phyloP scores from a whole-genome alignment of 2,113 vertebrate genomes.

The Anseranas semipalmata region DNA sequence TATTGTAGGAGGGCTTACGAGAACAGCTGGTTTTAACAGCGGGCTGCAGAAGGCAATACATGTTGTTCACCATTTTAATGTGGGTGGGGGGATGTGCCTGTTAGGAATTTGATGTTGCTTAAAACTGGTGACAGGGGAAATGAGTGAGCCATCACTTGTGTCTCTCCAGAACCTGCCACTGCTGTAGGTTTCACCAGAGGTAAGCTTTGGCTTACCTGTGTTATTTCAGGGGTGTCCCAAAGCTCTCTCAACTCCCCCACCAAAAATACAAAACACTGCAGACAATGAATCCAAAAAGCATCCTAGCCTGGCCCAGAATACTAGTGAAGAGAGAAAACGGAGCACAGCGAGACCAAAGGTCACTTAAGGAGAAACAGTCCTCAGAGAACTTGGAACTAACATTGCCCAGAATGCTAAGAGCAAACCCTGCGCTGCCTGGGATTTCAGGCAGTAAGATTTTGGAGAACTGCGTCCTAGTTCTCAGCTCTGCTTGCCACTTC shows the following conservation, averaged over 20 bases:
- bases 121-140: not conserved
- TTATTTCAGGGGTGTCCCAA: not conserved
- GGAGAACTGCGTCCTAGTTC: not conserved
- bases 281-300: not conserved
- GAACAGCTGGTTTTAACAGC: not conserved
- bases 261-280: not conserved
- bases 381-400: not conserved
- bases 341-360: not conserved
- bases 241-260: not conserved
- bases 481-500: not conserved
- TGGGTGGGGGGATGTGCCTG: not conserved
- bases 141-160: not conserved
- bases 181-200: not conserved
- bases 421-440: not conserved
- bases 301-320: not conserved
- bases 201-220: not conserved
- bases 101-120: not conserved
- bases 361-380: not conserved
- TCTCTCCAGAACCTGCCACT: not conserved
- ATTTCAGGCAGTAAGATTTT: not conserved
- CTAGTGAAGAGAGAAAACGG: not conserved
- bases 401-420: not conserved
- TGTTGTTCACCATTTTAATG: not conserved
- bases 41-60: not conserved
- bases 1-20: not conserved